These are phyloP conservation scores for Antitype chi DNA, from an alignment of 2,888 invertebrate species.

Conservation along the genomic window DNA sequence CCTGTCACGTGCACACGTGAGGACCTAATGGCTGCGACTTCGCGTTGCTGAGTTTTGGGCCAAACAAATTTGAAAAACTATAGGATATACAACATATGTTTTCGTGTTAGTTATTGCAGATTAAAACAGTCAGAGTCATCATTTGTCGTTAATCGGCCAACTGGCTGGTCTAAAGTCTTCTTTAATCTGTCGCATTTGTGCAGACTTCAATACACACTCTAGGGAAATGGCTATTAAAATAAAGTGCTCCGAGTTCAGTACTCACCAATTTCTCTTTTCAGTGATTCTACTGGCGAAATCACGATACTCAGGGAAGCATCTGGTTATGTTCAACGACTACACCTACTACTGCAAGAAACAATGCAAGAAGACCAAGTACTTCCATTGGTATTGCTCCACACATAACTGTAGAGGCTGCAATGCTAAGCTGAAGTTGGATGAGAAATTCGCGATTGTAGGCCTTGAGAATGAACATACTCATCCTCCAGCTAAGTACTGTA, in stretches of 20 bases:
- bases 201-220: background rate
- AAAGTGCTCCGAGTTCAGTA: background rate
- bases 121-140: no score
- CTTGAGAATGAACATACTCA: slow-evolving; percentile 79
- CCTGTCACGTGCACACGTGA: no score
- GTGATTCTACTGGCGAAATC: slow-evolving; percentile 82
- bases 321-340: slow-evolving; percentile 83
- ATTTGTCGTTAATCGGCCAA: background rate
- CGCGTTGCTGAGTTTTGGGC: no score
- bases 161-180: background rate
- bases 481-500: slow-evolving; percentile 81
- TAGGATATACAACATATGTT: no score
- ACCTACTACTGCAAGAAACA: slow-evolving; percentile 85
- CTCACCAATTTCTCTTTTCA: slow-evolving; percentile 68
- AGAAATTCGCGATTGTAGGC: slow-evolving; percentile 77
- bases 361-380: slow-evolving; percentile 79
- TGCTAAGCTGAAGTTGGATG: slow-evolving; percentile 80
- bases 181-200: background rate
- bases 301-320: slow-evolving; percentile 81
- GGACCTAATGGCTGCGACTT: no score
- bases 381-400: slow-evolving; percentile 86
- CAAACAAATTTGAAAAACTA: no score
- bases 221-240: slow-evolving; percentile 2
- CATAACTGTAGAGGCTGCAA: slow-evolving; percentile 85
- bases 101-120: no score